A percentile compares a stretch with the other conserved stretches of the same genome.
Conservation (phyloP, 1,140 invertebrate genomes). For the Drosophila jambulina region DNA sequence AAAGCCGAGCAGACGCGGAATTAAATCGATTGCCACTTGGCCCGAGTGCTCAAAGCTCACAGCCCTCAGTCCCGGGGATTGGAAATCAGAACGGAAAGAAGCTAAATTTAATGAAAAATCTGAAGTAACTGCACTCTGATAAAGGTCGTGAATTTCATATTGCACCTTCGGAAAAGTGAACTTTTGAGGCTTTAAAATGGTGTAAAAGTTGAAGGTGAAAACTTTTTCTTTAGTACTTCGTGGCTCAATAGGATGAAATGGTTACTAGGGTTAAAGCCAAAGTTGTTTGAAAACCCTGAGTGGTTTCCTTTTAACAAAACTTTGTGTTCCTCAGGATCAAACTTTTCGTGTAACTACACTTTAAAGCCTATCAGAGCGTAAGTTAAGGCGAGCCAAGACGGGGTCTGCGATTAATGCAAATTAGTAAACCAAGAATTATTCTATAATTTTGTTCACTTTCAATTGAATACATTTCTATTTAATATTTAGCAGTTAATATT, state of each 20-base stretch:
- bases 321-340: slow-evolving; percentile 16
- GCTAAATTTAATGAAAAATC: slow-evolving; percentile 16
- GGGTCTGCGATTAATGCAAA: slow-evolving; percentile 6
- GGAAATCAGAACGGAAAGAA: slow-evolving; percentile 24
- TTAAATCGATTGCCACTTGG: slow-evolving; percentile 54
- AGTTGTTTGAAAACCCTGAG: slow-evolving; percentile 23
- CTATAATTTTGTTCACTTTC: not conserved
- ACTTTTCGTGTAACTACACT: slow-evolving; percentile 26
- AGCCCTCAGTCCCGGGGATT: slow-evolving; percentile 11
- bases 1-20: slow-evolving; percentile 46
- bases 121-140: slow-evolving; percentile 8
- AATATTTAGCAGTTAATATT: not conserved
- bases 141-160: slow-evolving; percentile 19
- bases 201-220: slow-evolving; percentile 23
- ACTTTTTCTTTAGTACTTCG: slow-evolving; percentile 7
- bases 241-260: slow-evolving; percentile 32
- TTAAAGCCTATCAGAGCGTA: slow-evolving; percentile 22
- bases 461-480: not conserved
- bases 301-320: slow-evolving; percentile 17
- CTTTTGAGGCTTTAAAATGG: slow-evolving; percentile 19
- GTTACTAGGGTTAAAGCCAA: slow-evolving; percentile 19
- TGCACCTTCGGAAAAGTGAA: slow-evolving; percentile 12
- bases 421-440: not conserved
- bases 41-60: slow-evolving; percentile 24
- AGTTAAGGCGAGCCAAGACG: too few species aligned